A percentile compares a stretch with the other conserved stretches of the same genome.
Evolutionary conservation across 2,888 invertebrate species (phyloP).

Genomic region (Willowsia nigromaculata): DNA sequence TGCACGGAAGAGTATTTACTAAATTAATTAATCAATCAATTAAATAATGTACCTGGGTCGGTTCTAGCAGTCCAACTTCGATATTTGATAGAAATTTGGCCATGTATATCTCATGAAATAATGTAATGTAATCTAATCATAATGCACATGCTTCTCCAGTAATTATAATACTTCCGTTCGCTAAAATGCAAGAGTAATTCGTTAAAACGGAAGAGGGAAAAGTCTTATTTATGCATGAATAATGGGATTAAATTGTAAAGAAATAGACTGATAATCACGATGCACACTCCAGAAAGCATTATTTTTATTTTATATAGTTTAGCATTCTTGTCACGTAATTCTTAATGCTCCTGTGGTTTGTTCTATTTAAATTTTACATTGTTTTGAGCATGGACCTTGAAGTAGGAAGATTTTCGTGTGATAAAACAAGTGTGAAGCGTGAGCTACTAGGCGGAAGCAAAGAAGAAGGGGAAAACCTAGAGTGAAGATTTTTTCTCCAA

Average conservation of each 20-base stretch:
- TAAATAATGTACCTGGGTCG: too few relatives aligned
- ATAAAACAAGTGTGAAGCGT: slow-evolving; percentile 23
- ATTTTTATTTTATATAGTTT: background rate
- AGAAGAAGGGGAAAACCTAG: background rate
- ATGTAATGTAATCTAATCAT: too few relatives aligned
- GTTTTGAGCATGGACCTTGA: slow-evolving; percentile 11
- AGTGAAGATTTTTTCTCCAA: slow-evolving; percentile 27
- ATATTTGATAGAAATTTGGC: too few relatives aligned
- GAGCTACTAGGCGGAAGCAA: background rate
- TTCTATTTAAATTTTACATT: slow-evolving; percentile 42
- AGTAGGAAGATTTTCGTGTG: background rate
- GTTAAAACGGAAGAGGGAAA: too few relatives aligned
- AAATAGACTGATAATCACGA: slow-evolving; percentile 61
- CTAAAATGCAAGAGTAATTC: too few relatives aligned
- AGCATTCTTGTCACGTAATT: slow-evolving; percentile 37
- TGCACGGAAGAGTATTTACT: too few relatives aligned
- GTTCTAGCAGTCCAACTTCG: too few relatives aligned
- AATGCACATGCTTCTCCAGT: too few relatives aligned
- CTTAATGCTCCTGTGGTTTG: slow-evolving; percentile 44
- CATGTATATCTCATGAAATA: too few relatives aligned
- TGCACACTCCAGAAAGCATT: background rate
- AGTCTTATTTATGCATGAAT: background rate
- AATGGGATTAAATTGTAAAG: slow-evolving; percentile 29
- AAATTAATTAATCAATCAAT: too few relatives aligned
- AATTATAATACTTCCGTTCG: too few relatives aligned